These are phyloP conservation scores for Oligia latruncula DNA, from an alignment of 2,888 invertebrate genomes.

Conservation along the genomic window DNA sequence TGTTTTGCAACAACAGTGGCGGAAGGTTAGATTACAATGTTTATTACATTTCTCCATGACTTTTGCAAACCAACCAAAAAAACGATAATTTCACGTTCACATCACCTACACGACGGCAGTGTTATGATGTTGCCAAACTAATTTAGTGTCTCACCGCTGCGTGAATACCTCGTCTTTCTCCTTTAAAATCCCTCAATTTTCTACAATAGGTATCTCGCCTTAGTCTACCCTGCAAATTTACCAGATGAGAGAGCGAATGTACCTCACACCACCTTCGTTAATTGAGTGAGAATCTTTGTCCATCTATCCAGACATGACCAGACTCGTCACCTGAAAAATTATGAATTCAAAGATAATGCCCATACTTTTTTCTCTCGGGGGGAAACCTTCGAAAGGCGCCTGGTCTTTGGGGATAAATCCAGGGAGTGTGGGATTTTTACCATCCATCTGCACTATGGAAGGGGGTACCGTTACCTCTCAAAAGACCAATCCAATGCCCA, in stretches of 20 bases:
- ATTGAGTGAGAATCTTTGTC: neutral
- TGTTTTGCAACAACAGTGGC: conserved; percentile 26
- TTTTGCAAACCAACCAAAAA: neutral
- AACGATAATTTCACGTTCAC: neutral
- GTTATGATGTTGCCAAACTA: too few relatives aligned
- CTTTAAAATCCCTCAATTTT: neutral
- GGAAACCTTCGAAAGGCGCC: too few relatives aligned
- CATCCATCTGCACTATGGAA: too few relatives aligned
- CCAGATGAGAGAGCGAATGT: neutral
- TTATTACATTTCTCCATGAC: conserved; percentile 4
- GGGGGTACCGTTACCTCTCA: too few relatives aligned
- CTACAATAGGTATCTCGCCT: neutral
- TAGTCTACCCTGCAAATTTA: neutral
- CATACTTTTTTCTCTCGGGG: too few relatives aligned
- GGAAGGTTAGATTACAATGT: conserved; percentile 16
- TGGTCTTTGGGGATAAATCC: too few relatives aligned
- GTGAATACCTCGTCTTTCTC: neutral
- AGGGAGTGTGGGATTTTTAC: too few relatives aligned
- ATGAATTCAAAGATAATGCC: too few relatives aligned
- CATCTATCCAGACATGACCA: neutral
- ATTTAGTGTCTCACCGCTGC: too few relatives aligned
- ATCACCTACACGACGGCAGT: neutral
- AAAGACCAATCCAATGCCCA: too few relatives aligned
- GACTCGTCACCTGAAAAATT: neutral
- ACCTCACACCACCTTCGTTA: neutral